These are phyloP conservation scores for Pungitius pungitius DNA, from an alignment of 2,113 vertebrate species.

Conservation along the genomic window DNA sequence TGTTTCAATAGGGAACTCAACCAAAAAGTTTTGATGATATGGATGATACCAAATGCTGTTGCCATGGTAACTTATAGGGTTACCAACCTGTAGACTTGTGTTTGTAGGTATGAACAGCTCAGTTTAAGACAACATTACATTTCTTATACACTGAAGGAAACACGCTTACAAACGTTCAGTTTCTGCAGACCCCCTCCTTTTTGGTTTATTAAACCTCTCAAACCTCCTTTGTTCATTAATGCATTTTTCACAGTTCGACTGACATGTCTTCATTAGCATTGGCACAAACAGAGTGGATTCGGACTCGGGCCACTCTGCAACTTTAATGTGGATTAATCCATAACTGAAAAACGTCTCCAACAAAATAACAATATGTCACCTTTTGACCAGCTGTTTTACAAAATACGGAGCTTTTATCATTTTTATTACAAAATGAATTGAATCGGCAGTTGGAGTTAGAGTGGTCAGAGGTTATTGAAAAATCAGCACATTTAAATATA, in stretches of 20 bases:
- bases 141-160: neutral
- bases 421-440: neutral
- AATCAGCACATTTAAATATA: neutral
- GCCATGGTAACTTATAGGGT: neutral
- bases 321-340: too few relatives aligned
- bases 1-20: neutral
- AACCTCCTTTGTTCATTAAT: neutral
- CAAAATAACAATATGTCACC: neutral
- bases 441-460: neutral
- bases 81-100: too few relatives aligned
- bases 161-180: neutral
- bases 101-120: neutral
- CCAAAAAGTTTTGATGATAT: neutral
- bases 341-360: too few relatives aligned
- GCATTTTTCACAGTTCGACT: neutral
- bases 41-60: constrained; percentile 1
- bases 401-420: neutral
- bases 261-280: neutral
- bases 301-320: too few relatives aligned
- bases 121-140: too few relatives aligned
- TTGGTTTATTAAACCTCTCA: neutral
- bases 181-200: neutral
- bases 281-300: neutral
- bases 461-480: neutral
- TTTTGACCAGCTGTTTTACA: neutral